Base-by-base conservation (phyloP, 2,113 vertebrate species). In the Crypturellus undulatus region DNA sequence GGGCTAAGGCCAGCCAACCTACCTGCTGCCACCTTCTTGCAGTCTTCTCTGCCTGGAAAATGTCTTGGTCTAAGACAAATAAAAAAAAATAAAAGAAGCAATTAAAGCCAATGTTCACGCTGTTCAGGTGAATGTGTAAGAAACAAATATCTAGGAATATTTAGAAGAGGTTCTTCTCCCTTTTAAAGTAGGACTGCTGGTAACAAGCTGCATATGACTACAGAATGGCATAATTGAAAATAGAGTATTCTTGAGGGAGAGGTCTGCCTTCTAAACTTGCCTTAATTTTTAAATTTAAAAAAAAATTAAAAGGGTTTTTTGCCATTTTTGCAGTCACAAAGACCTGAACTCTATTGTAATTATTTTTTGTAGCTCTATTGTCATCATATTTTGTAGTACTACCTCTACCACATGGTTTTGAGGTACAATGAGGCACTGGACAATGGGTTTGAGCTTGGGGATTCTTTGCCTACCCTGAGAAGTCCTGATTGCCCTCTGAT, bases 51-150 rank as follows among this genome's bases (percentile, higher is more conserved):
- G 32, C 24, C 38, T 69, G 45, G 15, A 22, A 92, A 93, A 65
- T 1, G 2, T n/a, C 56, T 71, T 87, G 19, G 32, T 36, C 58
- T 76, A 58, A 81, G 62, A 38, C 13, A 65, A 6, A 40, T 5
- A 58, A 7, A 59, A 52, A 32, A 63, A 32, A 63, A 63, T n/a
- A 18, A 72, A 68, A 6, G 1, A 70, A 77, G 26, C 3, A 51
- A 12, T 2, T 3, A 59, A 76, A 28, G 8, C 51, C 75, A 70
- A 58, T 16, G 11, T 78, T 86, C 34, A 68, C 22, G 19, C 14
- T 81, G 42, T 3, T 59, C 7, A 2, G 1, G 0, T 52, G 34
- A 89, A 69, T 42, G 68, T 70, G 0, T 1, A 73, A 54, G 36
- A 87, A 87, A 68, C 15, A 3, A 76, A 56, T 28, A 32, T n/a